phyloP scores from a whole-genome alignment of 2,797 vertebrate genomes.

The Sitta carolinensis region DNA sequence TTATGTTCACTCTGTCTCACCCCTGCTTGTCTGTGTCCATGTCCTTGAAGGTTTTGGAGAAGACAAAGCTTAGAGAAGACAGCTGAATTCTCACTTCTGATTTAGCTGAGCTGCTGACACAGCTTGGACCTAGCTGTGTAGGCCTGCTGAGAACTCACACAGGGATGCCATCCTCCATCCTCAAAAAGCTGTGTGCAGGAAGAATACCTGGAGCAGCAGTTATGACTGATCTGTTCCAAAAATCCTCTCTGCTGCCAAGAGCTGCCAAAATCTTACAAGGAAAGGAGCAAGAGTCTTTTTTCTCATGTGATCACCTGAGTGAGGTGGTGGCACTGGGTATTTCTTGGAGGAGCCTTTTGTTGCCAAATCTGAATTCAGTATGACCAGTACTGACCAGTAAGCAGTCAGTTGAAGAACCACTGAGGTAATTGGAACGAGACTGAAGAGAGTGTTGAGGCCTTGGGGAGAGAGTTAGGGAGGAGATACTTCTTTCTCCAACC shows the following conservation, averaged over 20 bases:
- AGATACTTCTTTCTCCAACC: background rate
- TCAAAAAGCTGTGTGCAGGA: background rate
- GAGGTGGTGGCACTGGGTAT: background rate
- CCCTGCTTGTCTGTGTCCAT: background rate
- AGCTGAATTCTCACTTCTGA: background rate
- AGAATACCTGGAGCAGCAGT: background rate
- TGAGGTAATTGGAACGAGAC: background rate
- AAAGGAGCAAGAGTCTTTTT: background rate
- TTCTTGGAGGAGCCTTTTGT: background rate
- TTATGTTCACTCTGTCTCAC: background rate
- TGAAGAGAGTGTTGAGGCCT: rapidly evolving
- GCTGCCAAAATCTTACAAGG: background rate
- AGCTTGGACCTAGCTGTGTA: background rate
- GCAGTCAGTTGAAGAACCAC: background rate
- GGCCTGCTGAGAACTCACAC: background rate
- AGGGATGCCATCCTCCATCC: background rate
- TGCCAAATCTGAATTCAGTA: background rate
- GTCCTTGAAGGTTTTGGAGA: background rate
- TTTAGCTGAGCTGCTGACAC: background rate
- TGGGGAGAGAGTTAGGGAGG: background rate
- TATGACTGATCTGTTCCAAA: background rate
- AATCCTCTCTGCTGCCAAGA: background rate
- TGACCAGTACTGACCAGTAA: background rate
- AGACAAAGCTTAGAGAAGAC: background rate
- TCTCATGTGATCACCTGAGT: background rate